Evolutionary conservation across 2,888 invertebrate genomes (phyloP), one percentile per base, ranked within the genome.

Genomic region (Polydrusus cervinus): DNA sequence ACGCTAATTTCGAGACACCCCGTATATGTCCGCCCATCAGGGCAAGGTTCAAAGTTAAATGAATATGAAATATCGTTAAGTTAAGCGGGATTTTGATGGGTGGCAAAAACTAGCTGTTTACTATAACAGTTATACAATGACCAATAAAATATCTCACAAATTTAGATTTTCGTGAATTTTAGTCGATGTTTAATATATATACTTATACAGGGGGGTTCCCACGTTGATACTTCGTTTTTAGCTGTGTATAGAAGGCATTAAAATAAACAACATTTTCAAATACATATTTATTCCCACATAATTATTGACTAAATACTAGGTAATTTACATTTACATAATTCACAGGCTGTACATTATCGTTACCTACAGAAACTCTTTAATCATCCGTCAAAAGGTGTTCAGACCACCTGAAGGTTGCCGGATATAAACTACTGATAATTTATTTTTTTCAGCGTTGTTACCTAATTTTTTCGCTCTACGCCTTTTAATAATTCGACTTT

Each of bases 401-500:
- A 2, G 6, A 18, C 9, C 13, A 51, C 43, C 43, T 43, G 43
- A n/a, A 13, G 13, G 43, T n/a, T 43, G 43, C 30, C 53, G 53
- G 53, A 30, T 53, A 25, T 25, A 20, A 16, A 16, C 16, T 14
- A 43, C 9, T 34, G 1, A 51, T 51, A 51, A 25, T 51, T 47
- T n/a, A 43, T 9, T 47, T 47, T 47, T 47, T 43, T 47, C n/a
- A 14, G 47, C 47, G 3, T 2, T 53, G 53, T 53, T 53, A 53
- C 62, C 70, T 62, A 70, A 62, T 53, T 70, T 62, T 53, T 62
- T 51, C 16, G 38, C 16, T 13, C 45, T 10, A 25, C 62, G 25
- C 18, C 43, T 62, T 62, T 40, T 62, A 45, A 51, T 40, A 40
- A 62, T 40, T 51, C 71, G 40, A 71, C 71, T 71, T 64, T 64